Evolutionary conservation across 2,113 vertebrate genomes (phyloP).

Genomic region (Actenoides lindsayi): DNA sequence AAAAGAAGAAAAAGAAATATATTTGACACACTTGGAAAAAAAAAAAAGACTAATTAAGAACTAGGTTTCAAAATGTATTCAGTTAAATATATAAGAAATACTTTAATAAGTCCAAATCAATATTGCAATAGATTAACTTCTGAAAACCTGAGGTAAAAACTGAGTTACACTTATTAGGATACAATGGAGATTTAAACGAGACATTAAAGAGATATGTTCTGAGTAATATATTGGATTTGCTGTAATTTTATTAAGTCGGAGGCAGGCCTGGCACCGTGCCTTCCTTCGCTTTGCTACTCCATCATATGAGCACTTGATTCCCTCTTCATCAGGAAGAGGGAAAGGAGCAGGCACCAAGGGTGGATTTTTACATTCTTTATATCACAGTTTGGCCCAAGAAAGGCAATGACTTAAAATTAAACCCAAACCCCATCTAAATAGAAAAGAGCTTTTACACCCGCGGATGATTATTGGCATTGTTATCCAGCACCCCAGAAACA

Average conservation of each 20-base stretch:
- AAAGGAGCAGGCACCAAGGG: background rate
- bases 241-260: slow-evolving; percentile 28
- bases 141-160: slow-evolving; percentile 24
- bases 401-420: background rate
- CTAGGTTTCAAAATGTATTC: background rate
- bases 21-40: background rate
- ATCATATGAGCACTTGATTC: background rate
- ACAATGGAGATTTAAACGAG: slow-evolving; percentile 12
- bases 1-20: background rate
- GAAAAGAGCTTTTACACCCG: background rate
- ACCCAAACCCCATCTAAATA: background rate
- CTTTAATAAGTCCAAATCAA: background rate
- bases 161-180: slow-evolving; percentile 16
- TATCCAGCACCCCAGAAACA: background rate
- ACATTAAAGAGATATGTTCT: slow-evolving; percentile 20
- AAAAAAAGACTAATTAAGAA: background rate
- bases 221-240: slow-evolving; percentile 20
- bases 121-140: background rate
- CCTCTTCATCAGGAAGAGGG: background rate
- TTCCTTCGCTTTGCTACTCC: background rate
- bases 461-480: background rate
- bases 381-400: background rate
- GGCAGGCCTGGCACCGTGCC: background rate
- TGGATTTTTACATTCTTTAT: background rate
- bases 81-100: background rate